Percentiles rank a stretch among this genome's conserved stretches.
Evolutionary conservation across 2,113 vertebrate species (phyloP).

Genomic region (Brachyhypopomus occidentalis): DNA sequence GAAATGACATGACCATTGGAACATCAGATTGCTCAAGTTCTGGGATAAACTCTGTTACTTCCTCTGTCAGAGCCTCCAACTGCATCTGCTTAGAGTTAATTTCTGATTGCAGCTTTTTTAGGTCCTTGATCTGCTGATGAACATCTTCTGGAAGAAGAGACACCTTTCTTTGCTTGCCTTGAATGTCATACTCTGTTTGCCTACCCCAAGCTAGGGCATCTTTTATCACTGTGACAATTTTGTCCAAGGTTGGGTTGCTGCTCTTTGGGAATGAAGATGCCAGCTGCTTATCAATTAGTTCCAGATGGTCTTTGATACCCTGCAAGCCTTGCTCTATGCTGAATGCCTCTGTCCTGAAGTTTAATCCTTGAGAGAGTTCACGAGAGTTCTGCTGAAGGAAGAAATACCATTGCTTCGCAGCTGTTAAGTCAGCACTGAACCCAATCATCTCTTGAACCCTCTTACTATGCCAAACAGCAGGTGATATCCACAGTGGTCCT

Average conservation of each 20-base stretch:
- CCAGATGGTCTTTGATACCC: slow-evolving; percentile 71
- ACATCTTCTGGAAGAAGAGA: slow-evolving; percentile 83
- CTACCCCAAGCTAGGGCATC: slow-evolving; percentile 81
- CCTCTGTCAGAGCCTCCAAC: slow-evolving; percentile 72
- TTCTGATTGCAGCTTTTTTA: slow-evolving; percentile 76
- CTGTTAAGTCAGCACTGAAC: slow-evolving; percentile 73
- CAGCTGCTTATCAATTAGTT: slow-evolving; percentile 64
- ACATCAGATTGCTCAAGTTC: slow-evolving; percentile 69
- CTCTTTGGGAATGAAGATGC: slow-evolving; percentile 57
- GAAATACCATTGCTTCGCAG: slow-evolving; percentile 68
- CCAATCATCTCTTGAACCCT: slow-evolving; percentile 62
- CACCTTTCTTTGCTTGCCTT: slow-evolving; percentile 65
- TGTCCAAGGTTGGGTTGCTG: slow-evolving; percentile 68
- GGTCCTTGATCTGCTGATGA: slow-evolving; percentile 78
- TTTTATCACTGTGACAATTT: slow-evolving; percentile 72
- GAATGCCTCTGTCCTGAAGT: slow-evolving; percentile 73
- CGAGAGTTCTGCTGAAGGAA: slow-evolving; percentile 74
- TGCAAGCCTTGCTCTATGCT: slow-evolving; percentile 73
- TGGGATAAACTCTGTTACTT: slow-evolving; percentile 70
- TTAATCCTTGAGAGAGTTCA: slow-evolving; percentile 72
- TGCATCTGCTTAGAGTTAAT: slow-evolving; percentile 74
- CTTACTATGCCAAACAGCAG: slow-evolving; percentile 58
- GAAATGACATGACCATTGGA: slow-evolving; percentile 68
- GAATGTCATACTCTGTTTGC: slow-evolving; percentile 69
- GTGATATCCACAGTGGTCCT: slow-evolving; percentile 49